Base-by-base conservation (phyloP, 2,888 invertebrate species). In the Teinopalpus imperialis region DNA sequence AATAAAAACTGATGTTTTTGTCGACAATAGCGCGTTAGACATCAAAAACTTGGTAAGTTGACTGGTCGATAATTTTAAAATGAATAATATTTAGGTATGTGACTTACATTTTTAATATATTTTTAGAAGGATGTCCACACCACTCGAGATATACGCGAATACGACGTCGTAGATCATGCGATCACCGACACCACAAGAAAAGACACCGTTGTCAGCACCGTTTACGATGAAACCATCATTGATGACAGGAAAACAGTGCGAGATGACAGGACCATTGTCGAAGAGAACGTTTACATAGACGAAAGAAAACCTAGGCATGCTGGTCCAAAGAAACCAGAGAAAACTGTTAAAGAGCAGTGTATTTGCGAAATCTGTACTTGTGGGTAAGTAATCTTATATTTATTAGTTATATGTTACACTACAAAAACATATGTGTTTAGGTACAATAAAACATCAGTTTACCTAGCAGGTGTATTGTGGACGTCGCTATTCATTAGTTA, bases 301-400 rank as follows among this genome's bases (percentile, higher is more conserved):
- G 77, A 88, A 74, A 77, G 72, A 57, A 74, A 70, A 62, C 81
- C 81, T 20, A 74, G 68, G 56, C 70, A 66, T 32, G 80, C 74
- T 53, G 86, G 87, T 53, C 86, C 87, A 53, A 87, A 16, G 16
- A 82, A 79, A 71, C 81, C 85, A 43, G 81, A 85, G 56, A 81
- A 80, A 54, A 58, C 56, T 41, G 63, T 74, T 31, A 94, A 93
- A 70, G 96, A 96, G 69, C 94, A 95, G 77, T 96, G 96, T 76
- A 95, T 96, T 66, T 96, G 96, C 74, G 95, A 96, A 87, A 93
- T 96, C 53, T 96, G 96, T 77, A 96, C 95, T 67, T 96, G 96
- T 87, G 96, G 96, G 96, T 96, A 81, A 93, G 95, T 92, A 36
- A 18, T 24, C 36, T 18, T 6, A 3, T 8, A 10, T 34, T 23